phyloP scores from a whole-genome alignment of 1,140 invertebrate genomes.

The Pogonomyrmex californicus region DNA sequence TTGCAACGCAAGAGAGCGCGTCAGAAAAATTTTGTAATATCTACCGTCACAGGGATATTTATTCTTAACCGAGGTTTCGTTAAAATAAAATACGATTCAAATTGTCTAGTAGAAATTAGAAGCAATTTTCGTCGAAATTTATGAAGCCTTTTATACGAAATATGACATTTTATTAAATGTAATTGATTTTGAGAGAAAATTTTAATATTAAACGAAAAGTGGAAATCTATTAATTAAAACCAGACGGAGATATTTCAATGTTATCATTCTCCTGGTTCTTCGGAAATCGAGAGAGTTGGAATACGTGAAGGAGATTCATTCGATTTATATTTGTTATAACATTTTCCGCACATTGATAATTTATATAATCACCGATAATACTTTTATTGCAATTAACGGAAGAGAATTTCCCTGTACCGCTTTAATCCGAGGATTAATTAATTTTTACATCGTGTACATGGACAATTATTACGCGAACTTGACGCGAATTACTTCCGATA shows the following conservation, averaged over 20 bases:
- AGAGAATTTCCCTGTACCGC: neutral
- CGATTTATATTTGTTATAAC: slow-evolving; percentile 3
- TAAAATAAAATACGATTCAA: neutral
- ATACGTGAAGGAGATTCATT: neutral
- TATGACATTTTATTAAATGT: neutral
- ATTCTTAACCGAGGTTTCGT: neutral
- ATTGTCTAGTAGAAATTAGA: neutral
- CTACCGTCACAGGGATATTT: neutral
- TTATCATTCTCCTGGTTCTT: neutral
- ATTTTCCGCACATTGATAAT: slow-evolving; percentile 4
- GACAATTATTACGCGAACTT: slow-evolving; percentile 23
- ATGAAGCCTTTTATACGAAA: neutral
- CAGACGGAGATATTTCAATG: neutral
- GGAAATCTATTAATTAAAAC: neutral
- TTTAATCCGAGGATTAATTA: slow-evolving; percentile 8
- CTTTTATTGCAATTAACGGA: slow-evolving; percentile 1
- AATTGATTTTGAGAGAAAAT: neutral
- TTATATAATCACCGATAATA: neutral
- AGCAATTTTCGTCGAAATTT: neutral
- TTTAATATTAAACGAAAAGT: neutral
- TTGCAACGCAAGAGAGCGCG: neutral
- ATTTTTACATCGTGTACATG: slow-evolving; percentile 23
- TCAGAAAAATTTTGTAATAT: neutral
- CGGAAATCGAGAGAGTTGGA: neutral
- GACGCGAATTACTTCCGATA: slow-evolving; percentile 14